Base-by-base conservation (phyloP, 2,797 vertebrate species). In the Nyctalus aviator region DNA sequence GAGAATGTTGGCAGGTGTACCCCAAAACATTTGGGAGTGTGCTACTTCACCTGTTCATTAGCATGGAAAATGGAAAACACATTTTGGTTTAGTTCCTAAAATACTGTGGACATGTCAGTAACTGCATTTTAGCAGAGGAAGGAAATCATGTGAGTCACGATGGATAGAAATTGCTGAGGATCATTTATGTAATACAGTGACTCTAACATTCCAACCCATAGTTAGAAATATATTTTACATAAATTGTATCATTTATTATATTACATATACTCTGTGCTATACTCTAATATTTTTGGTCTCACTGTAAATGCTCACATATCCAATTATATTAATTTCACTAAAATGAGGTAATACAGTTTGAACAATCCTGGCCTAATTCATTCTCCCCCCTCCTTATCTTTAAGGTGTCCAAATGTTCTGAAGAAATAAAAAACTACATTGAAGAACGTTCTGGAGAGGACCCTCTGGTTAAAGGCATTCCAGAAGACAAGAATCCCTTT, bases 401-500 rank as follows among this genome's bases (percentile, higher is more conserved):
- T 62, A 62, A 99, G 99, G 99, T 99, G 82, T 99, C 99, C 91
- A 99, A 99, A 98, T 99, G 99, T 98, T 99, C 99, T 27, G 99
- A 99, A 97, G 99, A 99, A 98, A 98, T 99, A 95, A 99, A 99
- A 97, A 99, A 99, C 21, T 99, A 99, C 96, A 99, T 99, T 95
- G 99, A 99, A 98, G 98, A 98, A 79, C 98, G 98, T 90, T 98
- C 97, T 94, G 99, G 99, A 4, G 99, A 99, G 82, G 99, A 99
- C 97, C 98, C 97, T 57, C 98, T 99, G 69, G 98, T 99, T 96
- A 99, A 99, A 98, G 99, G 99, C 76, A 99, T 99, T 95, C 97
- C 99, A 46, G 99, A 99, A 97, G 99, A 99, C 53, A 99, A 99
- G 98, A 99, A 99, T 96, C 99, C 99, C 55, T 99, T 99, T 97